Base-by-base conservation (phyloP, 2,113 vertebrate genomes). In the Oncorhynchus keta region DNA sequence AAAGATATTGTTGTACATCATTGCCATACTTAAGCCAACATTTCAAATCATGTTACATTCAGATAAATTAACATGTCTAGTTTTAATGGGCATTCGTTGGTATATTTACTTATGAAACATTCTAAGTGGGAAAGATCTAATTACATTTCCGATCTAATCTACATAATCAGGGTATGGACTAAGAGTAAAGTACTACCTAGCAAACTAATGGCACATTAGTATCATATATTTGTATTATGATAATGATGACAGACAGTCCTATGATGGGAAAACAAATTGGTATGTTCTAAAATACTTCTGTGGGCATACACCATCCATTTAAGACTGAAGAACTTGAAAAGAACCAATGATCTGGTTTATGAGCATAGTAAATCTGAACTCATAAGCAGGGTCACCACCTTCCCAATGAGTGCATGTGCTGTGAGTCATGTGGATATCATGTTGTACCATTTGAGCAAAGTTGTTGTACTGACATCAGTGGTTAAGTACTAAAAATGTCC, bases 371-470 rank as follows among this genome's bases (percentile, higher is more conserved):
- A 55, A 55, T 20, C 18, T 57, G 55, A 57, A 57, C 55, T 57
- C 18, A 57, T 45, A 45, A 45, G 39, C 39, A 45, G 39, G 16
- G 16, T 12, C 22, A 67, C 9, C 26, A 76, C 57, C 51, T 55
- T 55, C 32, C 18, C 24, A 78, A 66, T 72, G n/a, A 74, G 66
- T 77, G 68, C 84, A 80, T 77, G 71, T 83, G 86, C 82, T 65
- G 24, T 62, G 72, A 83, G 39, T 45, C 39, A 91, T 78, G 83
- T 73, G 91, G 73, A 28, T 70, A 67, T 90, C 89, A 88, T 84
- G 84, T 82, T 85, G 75, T 30, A 73, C 35, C 69, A 71, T 76
- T 73, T 68, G 67, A 67, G 62, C 72, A 55, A 32, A 70, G 73
- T 75, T 16, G 18, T 76, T 55, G 70, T 79, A 67, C 26, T 55